Base-by-base conservation (phyloP, 2,797 vertebrate species). In the Protosalanx chinensis region DNA sequence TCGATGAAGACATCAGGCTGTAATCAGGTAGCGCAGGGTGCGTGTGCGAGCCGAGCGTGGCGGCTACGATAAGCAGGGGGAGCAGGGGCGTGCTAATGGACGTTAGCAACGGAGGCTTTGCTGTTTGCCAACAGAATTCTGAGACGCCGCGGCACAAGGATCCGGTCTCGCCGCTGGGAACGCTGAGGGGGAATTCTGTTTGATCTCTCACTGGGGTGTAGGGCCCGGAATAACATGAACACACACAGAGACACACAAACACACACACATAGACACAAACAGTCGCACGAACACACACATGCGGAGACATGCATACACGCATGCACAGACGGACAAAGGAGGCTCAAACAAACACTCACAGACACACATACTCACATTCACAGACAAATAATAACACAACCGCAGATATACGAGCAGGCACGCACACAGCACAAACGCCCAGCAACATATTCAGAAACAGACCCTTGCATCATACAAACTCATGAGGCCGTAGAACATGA, bases 1-100 rank as follows among this genome's bases (percentile, higher is more conserved):
- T 82, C 83, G 80, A 87, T 87, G 82, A 90, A 88, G 84, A 86
- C 74, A 74, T 84, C 74, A 82, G 72, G 77, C 60, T 76, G 32
- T 75, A 88, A 81, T 78, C 57, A 76, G 23, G 72, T 73, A 67
- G 73, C 74, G 64, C 49, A 72, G 70, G 72, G 59, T 59, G 68
- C 74, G 74, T 61, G 72, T 77, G 80, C 80, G 75, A 76, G 76
- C 74, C 62, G 49, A 64, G 62, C 60, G 74, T 72, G 78, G 72
- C 76, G 76, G 66, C 41, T 68, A 66, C 78, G 80, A 84, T 77
- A 75, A 87, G 82, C 75, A 79, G 71, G 41, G 80, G 76, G 64
- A 83, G 80, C 70, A 70, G 58, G 41, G 27, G 71, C 68, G 73
- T 76, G 78, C 78, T 84, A 81, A 88, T 74, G 81, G 76, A 32